Percentiles rank a stretch among this genome's conserved stretches.
Conservation (phyloP, 2,888 invertebrate genomes). For the Agonum fuliginosum region DNA sequence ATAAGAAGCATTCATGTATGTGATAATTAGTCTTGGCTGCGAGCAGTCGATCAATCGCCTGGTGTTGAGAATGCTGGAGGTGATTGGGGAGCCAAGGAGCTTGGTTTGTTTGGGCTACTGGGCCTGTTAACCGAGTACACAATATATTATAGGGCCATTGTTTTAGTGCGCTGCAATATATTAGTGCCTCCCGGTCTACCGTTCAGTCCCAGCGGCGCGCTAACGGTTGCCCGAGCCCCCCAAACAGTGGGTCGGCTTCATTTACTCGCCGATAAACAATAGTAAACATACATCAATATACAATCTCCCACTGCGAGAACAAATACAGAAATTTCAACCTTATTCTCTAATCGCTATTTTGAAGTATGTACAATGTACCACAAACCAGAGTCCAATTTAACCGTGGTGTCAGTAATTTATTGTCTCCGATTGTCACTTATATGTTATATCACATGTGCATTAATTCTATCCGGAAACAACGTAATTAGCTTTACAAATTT, state of each 20-base stretch:
- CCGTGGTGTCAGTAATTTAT: too few species aligned
- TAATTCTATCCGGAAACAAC: too few species aligned
- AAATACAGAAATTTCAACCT: too few species aligned
- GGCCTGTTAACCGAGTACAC: constrained; percentile 69
- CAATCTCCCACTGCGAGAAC: neutral
- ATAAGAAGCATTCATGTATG: constrained; percentile 73
- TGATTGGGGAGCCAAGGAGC: constrained; percentile 62
- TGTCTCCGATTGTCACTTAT: too few species aligned
- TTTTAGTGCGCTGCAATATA: constrained; percentile 69
- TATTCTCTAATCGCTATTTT: too few species aligned
- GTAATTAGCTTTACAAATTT: too few species aligned
- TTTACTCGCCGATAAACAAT: neutral
- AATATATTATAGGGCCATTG: constrained; percentile 70
- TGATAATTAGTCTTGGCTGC: constrained; percentile 72
- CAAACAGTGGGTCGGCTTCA: constrained; percentile 19
- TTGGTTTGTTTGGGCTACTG: constrained; percentile 64
- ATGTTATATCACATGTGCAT: too few species aligned
- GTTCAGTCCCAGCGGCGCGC: constrained; percentile 3
- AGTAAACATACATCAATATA: too few species aligned
- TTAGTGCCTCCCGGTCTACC: constrained; percentile 62
- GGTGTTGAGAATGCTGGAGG: constrained; percentile 58
- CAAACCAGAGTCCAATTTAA: too few species aligned
- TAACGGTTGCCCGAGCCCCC: constrained; percentile 22
- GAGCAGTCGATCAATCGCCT: constrained; percentile 66
- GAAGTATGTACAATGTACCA: too few species aligned